Evolutionary conservation across 2,113 vertebrate genomes (phyloP).

Genomic region (Heloderma charlesbogerti): DNA sequence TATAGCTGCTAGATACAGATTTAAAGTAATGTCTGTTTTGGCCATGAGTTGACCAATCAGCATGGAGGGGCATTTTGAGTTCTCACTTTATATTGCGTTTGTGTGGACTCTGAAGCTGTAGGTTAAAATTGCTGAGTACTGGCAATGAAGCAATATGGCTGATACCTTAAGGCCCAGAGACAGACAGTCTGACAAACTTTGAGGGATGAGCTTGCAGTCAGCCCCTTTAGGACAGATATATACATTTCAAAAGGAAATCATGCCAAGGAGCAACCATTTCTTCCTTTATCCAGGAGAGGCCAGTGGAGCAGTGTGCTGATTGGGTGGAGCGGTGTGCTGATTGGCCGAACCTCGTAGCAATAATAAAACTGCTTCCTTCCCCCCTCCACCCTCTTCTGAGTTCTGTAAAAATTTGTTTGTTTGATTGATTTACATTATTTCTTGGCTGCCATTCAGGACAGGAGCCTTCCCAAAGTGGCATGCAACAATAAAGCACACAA

Average conservation of each 20-base stretch:
- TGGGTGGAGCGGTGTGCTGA: no score
- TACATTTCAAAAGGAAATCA: neutral
- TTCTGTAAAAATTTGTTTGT: neutral
- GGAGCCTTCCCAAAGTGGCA: no score
- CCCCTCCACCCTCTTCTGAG: accelerated
- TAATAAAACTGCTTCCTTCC: neutral
- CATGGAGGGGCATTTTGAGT: neutral
- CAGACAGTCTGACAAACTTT: neutral
- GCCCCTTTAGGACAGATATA: neutral
- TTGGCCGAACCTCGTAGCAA: neutral
- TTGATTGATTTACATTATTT: no score
- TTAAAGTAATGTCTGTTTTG: no score
- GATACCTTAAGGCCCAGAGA: neutral
- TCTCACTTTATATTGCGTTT: neutral
- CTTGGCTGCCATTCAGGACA: no score
- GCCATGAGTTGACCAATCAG: neutral
- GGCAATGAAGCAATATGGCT: neutral
- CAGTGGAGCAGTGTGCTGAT: neutral
- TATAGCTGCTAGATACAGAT: no score
- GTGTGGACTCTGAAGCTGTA: neutral
- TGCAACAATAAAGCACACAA: no score
- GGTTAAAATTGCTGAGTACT: neutral
- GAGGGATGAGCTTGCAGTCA: neutral
- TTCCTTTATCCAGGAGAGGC: neutral
- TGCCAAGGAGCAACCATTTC: neutral